These are phyloP conservation scores for Maniola hyperantus DNA, from an alignment of 2,888 invertebrate species.

Conservation along the genomic window DNA sequence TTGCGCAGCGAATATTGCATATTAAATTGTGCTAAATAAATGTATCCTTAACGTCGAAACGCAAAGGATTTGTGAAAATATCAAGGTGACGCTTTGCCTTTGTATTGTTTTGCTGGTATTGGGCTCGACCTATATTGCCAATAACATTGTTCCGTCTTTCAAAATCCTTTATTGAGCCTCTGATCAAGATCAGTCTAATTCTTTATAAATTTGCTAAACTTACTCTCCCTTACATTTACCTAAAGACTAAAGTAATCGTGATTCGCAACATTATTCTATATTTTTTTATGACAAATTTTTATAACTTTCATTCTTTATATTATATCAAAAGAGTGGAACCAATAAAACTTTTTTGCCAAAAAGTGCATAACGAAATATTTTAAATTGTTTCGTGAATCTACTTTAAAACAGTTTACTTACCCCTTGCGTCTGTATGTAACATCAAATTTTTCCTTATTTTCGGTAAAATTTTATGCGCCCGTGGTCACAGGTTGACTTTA, in stretches of 20 bases:
- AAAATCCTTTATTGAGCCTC: slow-evolving; percentile 36
- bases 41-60: slow-evolving; percentile 30
- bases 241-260: background rate
- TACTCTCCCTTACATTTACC: background rate
- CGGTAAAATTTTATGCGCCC: too few relatives aligned
- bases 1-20: slow-evolving; percentile 22
- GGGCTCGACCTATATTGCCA: slow-evolving; percentile 38
- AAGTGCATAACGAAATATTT: too few relatives aligned
- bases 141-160: slow-evolving; percentile 41
- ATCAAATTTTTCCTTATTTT: too few relatives aligned
- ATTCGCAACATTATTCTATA: too few relatives aligned
- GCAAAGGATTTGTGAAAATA: slow-evolving; percentile 54
- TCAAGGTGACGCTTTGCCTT: slow-evolving; percentile 53
- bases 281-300: background rate
- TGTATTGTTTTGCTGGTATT: slow-evolving; percentile 41
- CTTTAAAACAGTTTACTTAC: too few relatives aligned
- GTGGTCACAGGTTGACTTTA: too few relatives aligned
- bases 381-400: too few relatives aligned
- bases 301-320: too few relatives aligned
- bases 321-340: too few relatives aligned
- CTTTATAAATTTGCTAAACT: slow-evolving; percentile 20
- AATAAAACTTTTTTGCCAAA: too few relatives aligned
- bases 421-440: too few relatives aligned
- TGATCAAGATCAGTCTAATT: slow-evolving; percentile 35
- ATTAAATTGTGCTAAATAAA: slow-evolving; percentile 36